phyloP scores from a whole-genome alignment of 2,797 vertebrate species.

The Distichodus sexfasciatus region DNA sequence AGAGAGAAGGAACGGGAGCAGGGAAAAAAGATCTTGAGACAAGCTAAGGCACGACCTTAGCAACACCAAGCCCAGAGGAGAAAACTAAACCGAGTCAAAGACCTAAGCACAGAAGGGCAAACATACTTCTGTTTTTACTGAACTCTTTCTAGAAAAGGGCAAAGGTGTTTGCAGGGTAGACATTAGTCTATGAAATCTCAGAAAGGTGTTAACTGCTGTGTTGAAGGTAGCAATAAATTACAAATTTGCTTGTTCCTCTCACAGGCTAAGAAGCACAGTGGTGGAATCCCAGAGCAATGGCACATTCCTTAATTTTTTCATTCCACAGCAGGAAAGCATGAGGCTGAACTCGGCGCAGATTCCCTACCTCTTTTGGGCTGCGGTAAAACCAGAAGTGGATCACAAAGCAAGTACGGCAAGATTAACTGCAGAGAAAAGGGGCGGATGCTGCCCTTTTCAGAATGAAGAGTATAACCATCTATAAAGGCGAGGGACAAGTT shows the following conservation, averaged over 20 bases:
- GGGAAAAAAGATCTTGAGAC: slow-evolving; percentile 59
- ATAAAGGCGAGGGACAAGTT: slow-evolving; percentile 46
- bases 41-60: slow-evolving; percentile 66
- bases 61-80: slow-evolving; percentile 59
- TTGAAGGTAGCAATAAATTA: slow-evolving; percentile 53
- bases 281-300: slow-evolving; percentile 60
- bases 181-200: slow-evolving; percentile 41
- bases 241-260: slow-evolving; percentile 62
- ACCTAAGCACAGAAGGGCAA: not conserved
- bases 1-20: slow-evolving; percentile 7
- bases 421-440: slow-evolving; percentile 49
- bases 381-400: slow-evolving; percentile 74
- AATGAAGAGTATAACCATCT: slow-evolving; percentile 48
- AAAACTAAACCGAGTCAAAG: not conserved
- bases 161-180: not conserved
- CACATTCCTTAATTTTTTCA: slow-evolving; percentile 73
- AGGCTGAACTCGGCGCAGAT: slow-evolving; percentile 72
- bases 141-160: not conserved
- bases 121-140: not conserved
- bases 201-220: slow-evolving; percentile 44
- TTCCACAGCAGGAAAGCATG: slow-evolving; percentile 67
- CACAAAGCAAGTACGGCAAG: slow-evolving; percentile 49
- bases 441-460: slow-evolving; percentile 46
- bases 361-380: slow-evolving; percentile 66
- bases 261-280: no score